These are phyloP conservation scores for Taphrorychus bicolor DNA, from an alignment of 2,888 invertebrate genomes.

Conservation along the genomic window DNA sequence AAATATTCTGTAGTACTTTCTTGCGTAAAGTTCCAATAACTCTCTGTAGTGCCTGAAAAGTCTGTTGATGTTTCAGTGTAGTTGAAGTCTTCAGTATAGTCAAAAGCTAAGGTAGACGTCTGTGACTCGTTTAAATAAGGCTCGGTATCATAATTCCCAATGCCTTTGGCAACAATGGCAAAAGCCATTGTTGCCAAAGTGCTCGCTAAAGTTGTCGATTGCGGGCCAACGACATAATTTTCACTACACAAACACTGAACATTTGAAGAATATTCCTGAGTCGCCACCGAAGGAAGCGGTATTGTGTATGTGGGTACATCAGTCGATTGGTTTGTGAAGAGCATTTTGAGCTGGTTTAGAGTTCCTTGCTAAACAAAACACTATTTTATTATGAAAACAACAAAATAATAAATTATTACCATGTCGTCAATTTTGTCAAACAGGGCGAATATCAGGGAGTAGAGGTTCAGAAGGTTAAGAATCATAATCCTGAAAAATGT, in stretches of 20 bases:
- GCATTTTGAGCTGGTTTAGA: constrained; percentile 10
- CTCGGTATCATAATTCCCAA: not conserved
- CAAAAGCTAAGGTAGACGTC: no score
- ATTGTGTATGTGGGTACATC: constrained; percentile 10
- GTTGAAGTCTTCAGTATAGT: no score
- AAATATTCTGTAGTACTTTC: not conserved
- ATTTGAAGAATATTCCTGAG: not conserved
- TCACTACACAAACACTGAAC: constrained; percentile 19
- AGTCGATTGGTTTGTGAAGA: constrained; percentile 17
- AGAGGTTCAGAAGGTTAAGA: constrained; percentile 91
- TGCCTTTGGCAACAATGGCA: not conserved
- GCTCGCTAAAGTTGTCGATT: constrained; percentile 39
- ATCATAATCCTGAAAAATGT: constrained; percentile 83
- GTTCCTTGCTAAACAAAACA: constrained; percentile 12
- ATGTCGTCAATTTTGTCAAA: constrained; percentile 87
- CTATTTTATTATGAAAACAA: not conserved
- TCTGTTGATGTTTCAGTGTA: not conserved
- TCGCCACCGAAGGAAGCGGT: constrained; percentile 7
- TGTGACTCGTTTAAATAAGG: no score
- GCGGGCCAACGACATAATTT: constrained; percentile 3
- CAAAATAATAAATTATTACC: constrained; percentile 59
- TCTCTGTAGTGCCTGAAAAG: not conserved
- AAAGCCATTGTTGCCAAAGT: constrained; percentile 41
- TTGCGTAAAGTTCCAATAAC: not conserved
- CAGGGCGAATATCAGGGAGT: constrained; percentile 91